Evolutionary conservation across 2,888 invertebrate species (phyloP), one percentile per base, ranked within the genome.

Genomic region (Seira musarum): DNA sequence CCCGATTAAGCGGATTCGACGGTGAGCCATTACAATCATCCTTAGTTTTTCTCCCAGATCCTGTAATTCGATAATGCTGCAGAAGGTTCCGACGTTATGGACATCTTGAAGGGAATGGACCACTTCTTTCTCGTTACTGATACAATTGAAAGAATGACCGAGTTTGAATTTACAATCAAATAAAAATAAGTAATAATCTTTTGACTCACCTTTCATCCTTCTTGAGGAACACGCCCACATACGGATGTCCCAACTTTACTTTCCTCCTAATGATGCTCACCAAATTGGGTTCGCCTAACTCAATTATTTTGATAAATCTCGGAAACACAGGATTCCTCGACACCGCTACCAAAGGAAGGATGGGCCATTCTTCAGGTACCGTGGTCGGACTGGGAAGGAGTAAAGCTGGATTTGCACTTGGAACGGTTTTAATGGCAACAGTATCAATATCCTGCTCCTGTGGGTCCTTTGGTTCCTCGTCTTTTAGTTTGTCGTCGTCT

Each of bases 31-130:
- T 8, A 99, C 94, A 2, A 99, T 96, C 87, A 99, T 92, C 79
- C 96, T 91, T 67, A 98, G 89, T 88, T 94, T 94, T 88, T 95
- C 96, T 5, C 96, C 98, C 88, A 97, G 91, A 88, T 98, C 98
- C 88, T 98, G 97, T 90, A 99, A 93, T 89, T 99, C 99, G 87
- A 97, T 96, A 85, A 99, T 98, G 90, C 99, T 98, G 8, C 97
- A 99, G 89, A 99, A 99, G 1, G 98, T 96, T 8, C 99, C 99
- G 25, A 98, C 92, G 70, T 92, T 90, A 88, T 98, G 95, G 53
- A 99, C 91, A 84, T 99, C 98, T 81, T 94, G 93, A 25, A 98
- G 88, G 72, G 91, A 94, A 13, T 93, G 91, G 0, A 99, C 95
- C 19, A 97, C 91, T 88, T 98, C 98, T 0, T 93, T 91, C 84